These are phyloP conservation scores for Leptoteleia sp. DNA, from an alignment of 1,140 invertebrate species.

Conservation along the genomic window DNA sequence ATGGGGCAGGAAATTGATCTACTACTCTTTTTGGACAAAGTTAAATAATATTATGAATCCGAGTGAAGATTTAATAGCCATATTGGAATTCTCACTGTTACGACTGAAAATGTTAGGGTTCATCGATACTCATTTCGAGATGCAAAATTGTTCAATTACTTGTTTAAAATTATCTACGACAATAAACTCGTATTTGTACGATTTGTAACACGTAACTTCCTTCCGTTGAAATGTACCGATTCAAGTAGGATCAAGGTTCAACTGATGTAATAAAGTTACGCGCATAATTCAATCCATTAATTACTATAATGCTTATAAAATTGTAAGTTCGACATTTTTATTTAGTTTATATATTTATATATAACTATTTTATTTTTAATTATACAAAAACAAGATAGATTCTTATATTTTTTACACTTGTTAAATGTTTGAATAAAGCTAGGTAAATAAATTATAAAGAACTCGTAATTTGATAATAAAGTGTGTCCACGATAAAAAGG, in stretches of 20 bases:
- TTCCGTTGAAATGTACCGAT: constrained; percentile 44
- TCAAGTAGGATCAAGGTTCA: constrained; percentile 34
- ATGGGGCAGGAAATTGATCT: constrained; percentile 54
- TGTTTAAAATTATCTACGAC: constrained; percentile 26
- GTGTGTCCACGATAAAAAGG: too few species aligned
- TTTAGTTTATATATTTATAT: too few species aligned
- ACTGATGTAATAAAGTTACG: constrained; percentile 34
- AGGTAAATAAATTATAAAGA: too few species aligned
- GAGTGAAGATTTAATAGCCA: constrained; percentile 30
- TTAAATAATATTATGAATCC: constrained; percentile 19
- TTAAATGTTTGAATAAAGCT: too few species aligned
- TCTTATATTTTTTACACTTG: too few species aligned
- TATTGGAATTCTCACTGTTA: constrained; percentile 36
- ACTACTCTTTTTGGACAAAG: constrained; percentile 27
- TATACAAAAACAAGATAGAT: too few species aligned
- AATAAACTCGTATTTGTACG: constrained; percentile 44
- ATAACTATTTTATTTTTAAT: too few species aligned
- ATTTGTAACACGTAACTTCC: constrained; percentile 69
- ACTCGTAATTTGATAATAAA: too few species aligned
- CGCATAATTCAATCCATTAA: neutral
- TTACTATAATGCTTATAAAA: neutral
- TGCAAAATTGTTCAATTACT: constrained; percentile 12
- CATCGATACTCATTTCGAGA: constrained; percentile 4
- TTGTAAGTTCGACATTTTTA: neutral
- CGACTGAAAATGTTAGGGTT: constrained; percentile 30